phyloP scores from a whole-genome alignment of 1,140 invertebrate genomes.

The Heliconius melpomene region DNA sequence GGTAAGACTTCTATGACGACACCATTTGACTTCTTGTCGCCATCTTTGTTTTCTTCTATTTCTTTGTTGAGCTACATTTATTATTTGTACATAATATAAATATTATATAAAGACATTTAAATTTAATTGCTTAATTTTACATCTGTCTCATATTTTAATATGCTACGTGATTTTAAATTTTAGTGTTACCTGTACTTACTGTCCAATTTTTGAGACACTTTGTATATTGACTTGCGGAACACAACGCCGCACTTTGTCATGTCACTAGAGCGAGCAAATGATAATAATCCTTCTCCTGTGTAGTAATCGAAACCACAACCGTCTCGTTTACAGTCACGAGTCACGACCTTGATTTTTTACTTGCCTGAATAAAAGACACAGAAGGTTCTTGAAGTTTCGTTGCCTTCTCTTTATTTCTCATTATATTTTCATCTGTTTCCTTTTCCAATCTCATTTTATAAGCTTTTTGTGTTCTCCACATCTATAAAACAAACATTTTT shows the following conservation, averaged over 20 bases:
- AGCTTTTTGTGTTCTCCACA: slow-evolving; percentile 84
- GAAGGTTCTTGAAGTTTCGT: slow-evolving; percentile 83
- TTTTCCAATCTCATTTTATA: slow-evolving; percentile 85
- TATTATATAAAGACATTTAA: too few species aligned
- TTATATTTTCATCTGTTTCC: slow-evolving; percentile 86
- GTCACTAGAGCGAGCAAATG: too few species aligned
- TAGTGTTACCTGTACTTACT: too few species aligned
- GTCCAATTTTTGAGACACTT: too few species aligned
- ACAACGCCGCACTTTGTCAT: too few species aligned
- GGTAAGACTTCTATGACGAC: slow-evolving; percentile 63
- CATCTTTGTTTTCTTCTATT: slow-evolving; percentile 53
- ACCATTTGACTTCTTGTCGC: slow-evolving; percentile 67
- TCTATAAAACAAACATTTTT: slow-evolving; percentile 44
- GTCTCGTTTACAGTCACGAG: too few species aligned
- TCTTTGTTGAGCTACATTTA: slow-evolving; percentile 56
- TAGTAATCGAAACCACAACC: too few species aligned
- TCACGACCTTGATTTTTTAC: background rate
- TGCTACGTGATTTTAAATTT: too few species aligned
- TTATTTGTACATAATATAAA: background rate
- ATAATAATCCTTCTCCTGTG: too few species aligned
- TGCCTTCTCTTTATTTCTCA: slow-evolving; percentile 85
- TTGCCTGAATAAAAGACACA: slow-evolving; percentile 68
- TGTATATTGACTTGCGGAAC: too few species aligned
- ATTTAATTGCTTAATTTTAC: too few species aligned
- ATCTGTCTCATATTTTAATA: too few species aligned